phyloP scores from a whole-genome alignment of 2,888 invertebrate species.

The Drosophila neoperkinsi region DNA sequence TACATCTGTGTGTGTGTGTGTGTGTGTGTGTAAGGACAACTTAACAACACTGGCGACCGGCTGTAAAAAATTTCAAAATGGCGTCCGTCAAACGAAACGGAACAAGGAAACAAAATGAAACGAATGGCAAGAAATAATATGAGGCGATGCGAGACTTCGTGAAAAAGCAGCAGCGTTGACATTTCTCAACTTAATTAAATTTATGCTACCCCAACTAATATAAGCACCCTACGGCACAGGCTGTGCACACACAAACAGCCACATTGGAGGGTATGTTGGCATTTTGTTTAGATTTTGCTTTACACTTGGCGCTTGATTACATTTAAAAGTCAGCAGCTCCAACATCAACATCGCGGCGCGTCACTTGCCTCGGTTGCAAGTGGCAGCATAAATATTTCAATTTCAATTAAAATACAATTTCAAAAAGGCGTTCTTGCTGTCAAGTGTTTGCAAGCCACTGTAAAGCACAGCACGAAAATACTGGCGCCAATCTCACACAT shows the following conservation, averaged over 20 bases:
- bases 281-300: slow-evolving; percentile 71
- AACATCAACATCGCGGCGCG: slow-evolving; percentile 31
- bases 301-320: slow-evolving; percentile 72
- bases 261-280: slow-evolving; percentile 27
- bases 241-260: slow-evolving; percentile 7
- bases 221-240: slow-evolving; percentile 20
- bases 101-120: slow-evolving; percentile 33
- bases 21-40: not conserved
- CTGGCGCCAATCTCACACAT: slow-evolving; percentile 1
- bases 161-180: slow-evolving; percentile 71
- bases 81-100: slow-evolving; percentile 13
- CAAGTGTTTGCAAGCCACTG: slow-evolving; percentile 40
- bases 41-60: slow-evolving; percentile 28
- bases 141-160: slow-evolving; percentile 4
- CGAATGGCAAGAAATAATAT: slow-evolving; percentile 47
- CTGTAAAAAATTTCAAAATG: slow-evolving; percentile 29
- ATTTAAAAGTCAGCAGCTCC: slow-evolving; percentile 53
- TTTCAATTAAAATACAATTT: slow-evolving; percentile 69
- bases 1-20: not conserved
- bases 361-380: slow-evolving; percentile 24
- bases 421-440: slow-evolving; percentile 29
- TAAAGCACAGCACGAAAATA: slow-evolving; percentile 3
- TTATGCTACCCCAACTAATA: slow-evolving; percentile 65
- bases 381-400: slow-evolving; percentile 70
- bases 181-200: slow-evolving; percentile 79